Evolutionary conservation across 1,140 invertebrate species (phyloP).

Genomic region (Leguminivora glycinivorella): DNA sequence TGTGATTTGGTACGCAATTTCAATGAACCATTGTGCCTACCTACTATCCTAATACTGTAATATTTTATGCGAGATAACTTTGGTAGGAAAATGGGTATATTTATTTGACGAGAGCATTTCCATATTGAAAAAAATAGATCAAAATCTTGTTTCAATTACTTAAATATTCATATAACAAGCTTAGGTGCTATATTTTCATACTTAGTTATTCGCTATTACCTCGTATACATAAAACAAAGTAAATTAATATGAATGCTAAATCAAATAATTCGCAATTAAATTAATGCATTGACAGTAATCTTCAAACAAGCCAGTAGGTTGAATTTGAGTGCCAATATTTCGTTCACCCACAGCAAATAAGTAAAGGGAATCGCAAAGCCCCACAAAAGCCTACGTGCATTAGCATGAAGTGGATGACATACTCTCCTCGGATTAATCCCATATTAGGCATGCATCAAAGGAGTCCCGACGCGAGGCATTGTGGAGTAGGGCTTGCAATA

Average conservation of each 20-base stretch:
- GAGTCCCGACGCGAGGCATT: conserved; percentile 57
- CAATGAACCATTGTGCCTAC: conserved; percentile 53
- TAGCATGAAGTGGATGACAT: conserved; percentile 72
- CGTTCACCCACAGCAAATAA: conserved; percentile 29
- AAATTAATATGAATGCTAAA: neutral
- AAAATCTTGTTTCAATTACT: neutral
- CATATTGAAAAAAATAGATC: neutral
- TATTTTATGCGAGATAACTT: conserved; percentile 46
- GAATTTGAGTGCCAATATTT: conserved; percentile 9
- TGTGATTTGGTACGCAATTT: conserved; percentile 68
- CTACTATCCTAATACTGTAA: conserved; percentile 55
- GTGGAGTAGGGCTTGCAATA: no score
- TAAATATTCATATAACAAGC: neutral
- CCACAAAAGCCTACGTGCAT: conserved; percentile 58
- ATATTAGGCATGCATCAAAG: conserved; percentile 77
- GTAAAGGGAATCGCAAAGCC: conserved; percentile 56
- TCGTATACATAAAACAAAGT: neutral
- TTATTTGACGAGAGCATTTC: neutral
- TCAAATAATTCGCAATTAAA: neutral
- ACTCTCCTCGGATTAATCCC: conserved; percentile 67
- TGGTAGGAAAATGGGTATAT: neutral
- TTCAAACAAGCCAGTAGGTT: conserved; percentile 15
- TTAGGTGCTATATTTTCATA: neutral
- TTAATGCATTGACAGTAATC: conserved; percentile 18
- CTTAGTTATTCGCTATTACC: neutral